A percentile compares a stretch with the other conserved stretches of the same genome.
Evolutionary conservation across 2,113 vertebrate genomes (phyloP).

Genomic region (Chionomys nivalis): DNA sequence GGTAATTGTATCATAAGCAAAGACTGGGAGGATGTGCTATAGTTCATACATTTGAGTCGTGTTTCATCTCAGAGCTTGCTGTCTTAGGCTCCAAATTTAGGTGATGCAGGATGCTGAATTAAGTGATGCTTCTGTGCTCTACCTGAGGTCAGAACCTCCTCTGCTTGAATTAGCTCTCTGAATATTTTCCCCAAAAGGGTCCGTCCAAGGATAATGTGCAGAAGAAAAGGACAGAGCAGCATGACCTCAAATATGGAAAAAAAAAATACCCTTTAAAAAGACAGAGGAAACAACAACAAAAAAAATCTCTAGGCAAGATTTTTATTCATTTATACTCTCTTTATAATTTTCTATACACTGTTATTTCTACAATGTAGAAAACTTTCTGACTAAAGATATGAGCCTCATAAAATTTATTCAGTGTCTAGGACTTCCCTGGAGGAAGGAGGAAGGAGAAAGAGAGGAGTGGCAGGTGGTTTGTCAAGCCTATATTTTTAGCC

Average conservation of each 20-base stretch:
- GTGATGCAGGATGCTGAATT: not conserved
- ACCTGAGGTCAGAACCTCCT: not conserved
- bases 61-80: constrained; percentile 8
- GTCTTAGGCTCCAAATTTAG: not conserved
- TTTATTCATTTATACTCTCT: not conserved
- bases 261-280: not conserved
- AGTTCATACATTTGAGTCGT: not conserved
- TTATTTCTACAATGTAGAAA: not conserved
- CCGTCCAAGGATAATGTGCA: not conserved
- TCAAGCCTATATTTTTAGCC: constrained; percentile 17
- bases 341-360: not conserved
- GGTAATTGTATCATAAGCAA: constrained; percentile 44
- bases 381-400: not conserved
- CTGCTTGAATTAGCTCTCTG: not conserved
- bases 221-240: not conserved
- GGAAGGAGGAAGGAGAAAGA: constrained; percentile 12
- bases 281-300: not conserved
- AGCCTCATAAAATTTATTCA: not conserved
- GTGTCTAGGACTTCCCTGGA: not conserved
- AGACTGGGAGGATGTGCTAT: not conserved
- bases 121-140: not conserved
- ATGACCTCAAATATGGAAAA: not conserved
- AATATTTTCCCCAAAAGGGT: not conserved
- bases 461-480: constrained; percentile 9
- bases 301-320: not conserved